A percentile compares a stretch with the other conserved stretches of the same genome.
Evolutionary conservation across 2,888 invertebrate genomes (phyloP).

Genomic region (Thereva nobilitata): DNA sequence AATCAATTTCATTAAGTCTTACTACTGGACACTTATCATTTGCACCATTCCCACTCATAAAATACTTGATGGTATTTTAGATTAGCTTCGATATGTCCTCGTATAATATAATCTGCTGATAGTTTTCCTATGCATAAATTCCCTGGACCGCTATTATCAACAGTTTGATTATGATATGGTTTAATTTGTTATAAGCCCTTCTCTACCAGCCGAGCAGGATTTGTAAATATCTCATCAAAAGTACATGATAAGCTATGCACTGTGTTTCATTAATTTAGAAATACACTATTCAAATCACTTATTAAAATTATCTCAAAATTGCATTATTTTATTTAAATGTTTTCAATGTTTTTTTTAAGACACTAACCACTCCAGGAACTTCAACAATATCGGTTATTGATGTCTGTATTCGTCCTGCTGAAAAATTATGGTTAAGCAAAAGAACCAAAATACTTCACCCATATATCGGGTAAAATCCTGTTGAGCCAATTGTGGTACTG

Average conservation of each 20-base stretch:
- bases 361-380: slow-evolving; percentile 65
- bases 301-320: slow-evolving; percentile 71
- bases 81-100: slow-evolving; percentile 55
- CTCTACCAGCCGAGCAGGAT: slow-evolving; percentile 68
- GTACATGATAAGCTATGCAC: slow-evolving; percentile 56
- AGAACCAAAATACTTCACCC: slow-evolving; percentile 70
- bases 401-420: slow-evolving; percentile 60
- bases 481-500: slow-evolving; percentile 62
- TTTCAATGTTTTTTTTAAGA: slow-evolving; percentile 63
- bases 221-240: slow-evolving; percentile 66
- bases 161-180: slow-evolving; percentile 71
- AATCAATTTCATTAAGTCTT: slow-evolving; percentile 63
- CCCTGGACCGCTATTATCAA: slow-evolving; percentile 69
- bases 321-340: slow-evolving; percentile 58
- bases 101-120: slow-evolving; percentile 66
- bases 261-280: slow-evolving; percentile 68
- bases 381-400: slow-evolving; percentile 64
- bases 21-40: slow-evolving; percentile 80
- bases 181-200: slow-evolving; percentile 63
- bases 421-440: slow-evolving; percentile 61
- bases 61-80: slow-evolving; percentile 63
- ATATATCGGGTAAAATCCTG: slow-evolving; percentile 76
- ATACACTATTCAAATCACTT: slow-evolving; percentile 77
- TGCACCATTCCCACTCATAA: slow-evolving; percentile 76
- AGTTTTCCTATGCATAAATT: slow-evolving; percentile 81